phyloP scores from a whole-genome alignment of 2,113 vertebrate genomes.

The Ageneiosus marmoratus region DNA sequence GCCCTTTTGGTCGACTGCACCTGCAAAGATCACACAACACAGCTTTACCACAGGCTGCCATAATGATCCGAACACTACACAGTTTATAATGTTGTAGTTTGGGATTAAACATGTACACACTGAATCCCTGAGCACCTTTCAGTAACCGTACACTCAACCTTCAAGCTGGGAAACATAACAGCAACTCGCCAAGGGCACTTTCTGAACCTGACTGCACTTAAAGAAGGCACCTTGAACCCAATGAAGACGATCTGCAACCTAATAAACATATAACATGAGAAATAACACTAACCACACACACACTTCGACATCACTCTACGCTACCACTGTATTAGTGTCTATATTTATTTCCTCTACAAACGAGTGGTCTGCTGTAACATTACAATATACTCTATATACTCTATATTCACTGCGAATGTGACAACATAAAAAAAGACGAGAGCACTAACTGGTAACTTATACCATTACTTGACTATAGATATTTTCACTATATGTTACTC shows the following conservation, averaged over 20 bases:
- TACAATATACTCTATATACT: background rate
- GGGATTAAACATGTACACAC: background rate
- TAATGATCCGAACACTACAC: background rate
- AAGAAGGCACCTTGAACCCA: background rate
- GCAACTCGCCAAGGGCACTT: slow-evolving; percentile 11
- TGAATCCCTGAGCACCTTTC: background rate
- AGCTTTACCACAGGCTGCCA: background rate
- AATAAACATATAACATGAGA: background rate
- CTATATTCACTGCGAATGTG: background rate
- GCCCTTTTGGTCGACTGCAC: slow-evolving; percentile 91
- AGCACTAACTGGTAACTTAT: background rate
- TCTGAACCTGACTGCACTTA: background rate
- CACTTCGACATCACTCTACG: background rate
- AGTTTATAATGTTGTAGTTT: background rate
- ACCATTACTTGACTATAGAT: too few species aligned
- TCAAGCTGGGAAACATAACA: background rate
- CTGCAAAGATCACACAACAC: slow-evolving; percentile 60
- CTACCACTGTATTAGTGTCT: background rate
- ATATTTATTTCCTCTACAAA: background rate
- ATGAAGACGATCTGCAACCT: background rate
- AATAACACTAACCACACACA: background rate
- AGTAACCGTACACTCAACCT: background rate
- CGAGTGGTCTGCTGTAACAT: too few species aligned
- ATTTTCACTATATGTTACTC: background rate
- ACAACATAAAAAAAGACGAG: background rate